Conservation (phyloP, 2,797 vertebrate genomes). For the Arnoldichthys spilopterus region DNA sequence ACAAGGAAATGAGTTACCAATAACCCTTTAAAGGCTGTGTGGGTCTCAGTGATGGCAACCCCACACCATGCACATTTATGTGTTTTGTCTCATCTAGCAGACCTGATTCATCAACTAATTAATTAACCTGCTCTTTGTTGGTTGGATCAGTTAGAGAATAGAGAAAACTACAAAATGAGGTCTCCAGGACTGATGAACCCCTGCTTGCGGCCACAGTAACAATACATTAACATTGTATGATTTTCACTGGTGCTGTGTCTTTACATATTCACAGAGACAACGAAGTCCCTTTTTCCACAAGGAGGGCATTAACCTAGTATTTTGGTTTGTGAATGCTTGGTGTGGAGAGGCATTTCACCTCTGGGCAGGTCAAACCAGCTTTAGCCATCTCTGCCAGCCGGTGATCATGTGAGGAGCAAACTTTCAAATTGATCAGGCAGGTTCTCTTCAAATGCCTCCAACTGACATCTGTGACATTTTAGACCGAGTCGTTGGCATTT, state of each 20-base stretch:
- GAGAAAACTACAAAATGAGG: no score
- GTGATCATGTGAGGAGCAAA: conserved; percentile 62
- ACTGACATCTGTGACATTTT: conserved; percentile 78
- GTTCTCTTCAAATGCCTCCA: conserved; percentile 63
- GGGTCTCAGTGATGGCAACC: no score
- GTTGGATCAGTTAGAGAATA: no score
- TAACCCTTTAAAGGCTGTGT: background rate
- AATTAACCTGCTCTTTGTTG: no score
- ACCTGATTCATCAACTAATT: no score
- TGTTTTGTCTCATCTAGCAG: no score
- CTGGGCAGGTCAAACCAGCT: conserved; percentile 52
- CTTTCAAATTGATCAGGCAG: conserved; percentile 64
- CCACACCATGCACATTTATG: no score
- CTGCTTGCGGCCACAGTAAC: background rate
- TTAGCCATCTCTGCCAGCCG: conserved; percentile 53
- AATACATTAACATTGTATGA: background rate
- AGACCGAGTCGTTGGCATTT: conserved; percentile 75
- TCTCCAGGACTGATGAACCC: no score
- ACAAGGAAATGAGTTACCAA: background rate
- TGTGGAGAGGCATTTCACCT: conserved; percentile 47
- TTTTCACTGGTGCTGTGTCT: background rate
- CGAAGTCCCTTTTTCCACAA: conserved; percentile 4
- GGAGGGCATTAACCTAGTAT: conserved; percentile 6
- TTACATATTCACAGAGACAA: background rate
- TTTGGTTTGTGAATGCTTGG: conserved; percentile 28